Conservation (phyloP, 2,113 vertebrate species). For the Toxostoma redivivum region DNA sequence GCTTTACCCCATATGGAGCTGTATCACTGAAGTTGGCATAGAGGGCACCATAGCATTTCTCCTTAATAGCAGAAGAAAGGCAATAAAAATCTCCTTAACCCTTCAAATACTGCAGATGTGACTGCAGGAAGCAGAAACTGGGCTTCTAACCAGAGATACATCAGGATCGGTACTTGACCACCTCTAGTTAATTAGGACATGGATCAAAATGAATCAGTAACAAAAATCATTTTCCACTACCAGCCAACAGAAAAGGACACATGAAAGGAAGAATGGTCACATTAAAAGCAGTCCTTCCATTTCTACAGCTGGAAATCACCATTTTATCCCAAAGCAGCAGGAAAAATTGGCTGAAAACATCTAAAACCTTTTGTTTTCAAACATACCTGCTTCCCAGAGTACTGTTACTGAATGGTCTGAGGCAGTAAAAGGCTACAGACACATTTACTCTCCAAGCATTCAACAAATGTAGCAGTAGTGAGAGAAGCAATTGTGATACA, state of each 20-base stretch:
- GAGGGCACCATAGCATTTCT: neutral
- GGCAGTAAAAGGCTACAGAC: neutral
- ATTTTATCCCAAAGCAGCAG: neutral
- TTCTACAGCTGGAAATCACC: neutral
- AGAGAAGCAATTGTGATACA: neutral
- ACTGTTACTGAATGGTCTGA: neutral
- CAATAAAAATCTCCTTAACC: neutral
- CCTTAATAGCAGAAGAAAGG: neutral
- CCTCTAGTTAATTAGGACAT: neutral
- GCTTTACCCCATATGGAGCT: neutral
- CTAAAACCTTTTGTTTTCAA: neutral
- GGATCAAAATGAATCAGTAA: neutral
- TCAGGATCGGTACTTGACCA: neutral
- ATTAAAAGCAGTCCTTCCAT: neutral
- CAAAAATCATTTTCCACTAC: neutral
- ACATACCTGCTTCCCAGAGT: neutral
- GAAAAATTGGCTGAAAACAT: neutral
- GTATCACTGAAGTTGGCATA: neutral
- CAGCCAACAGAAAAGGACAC: neutral
- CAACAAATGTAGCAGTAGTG: neutral
- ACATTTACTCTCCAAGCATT: neutral
- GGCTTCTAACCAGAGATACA: neutral
- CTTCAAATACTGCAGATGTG: neutral
- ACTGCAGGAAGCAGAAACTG: neutral
- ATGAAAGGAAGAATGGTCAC: neutral